Percentiles rank a stretch among this genome's conserved stretches.
Conservation (phyloP, 2,113 vertebrate genomes). For the Hippoglossus stenolepis region DNA sequence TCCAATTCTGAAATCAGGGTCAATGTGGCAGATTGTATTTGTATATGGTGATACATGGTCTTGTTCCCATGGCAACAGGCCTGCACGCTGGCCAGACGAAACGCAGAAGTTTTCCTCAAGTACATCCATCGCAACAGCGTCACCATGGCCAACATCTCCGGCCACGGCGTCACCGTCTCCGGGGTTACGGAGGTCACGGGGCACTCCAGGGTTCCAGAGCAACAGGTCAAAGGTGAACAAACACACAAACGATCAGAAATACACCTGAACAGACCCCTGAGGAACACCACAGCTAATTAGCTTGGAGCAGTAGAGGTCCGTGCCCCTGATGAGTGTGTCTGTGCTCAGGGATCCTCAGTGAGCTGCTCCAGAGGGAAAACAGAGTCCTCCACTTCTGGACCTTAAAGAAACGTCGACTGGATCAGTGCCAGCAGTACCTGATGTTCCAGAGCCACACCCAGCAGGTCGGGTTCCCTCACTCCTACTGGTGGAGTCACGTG, state of each 20-base stretch:
- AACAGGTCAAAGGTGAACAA: slow-evolving; percentile 96
- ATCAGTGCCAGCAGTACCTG: slow-evolving; percentile 97
- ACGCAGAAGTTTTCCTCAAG: slow-evolving; percentile 97
- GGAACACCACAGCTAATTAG: too few species aligned
- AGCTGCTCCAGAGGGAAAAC: slow-evolving; percentile 96
- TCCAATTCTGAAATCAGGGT: too few species aligned
- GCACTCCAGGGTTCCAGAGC: slow-evolving; percentile 94
- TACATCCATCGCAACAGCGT: slow-evolving; percentile 99
- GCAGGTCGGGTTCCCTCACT: slow-evolving; percentile 82
- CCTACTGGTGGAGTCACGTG: not conserved
- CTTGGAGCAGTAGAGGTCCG: too few species aligned
- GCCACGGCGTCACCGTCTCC: slow-evolving; percentile 92
- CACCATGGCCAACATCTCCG: slow-evolving; percentile 95
- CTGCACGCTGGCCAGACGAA: slow-evolving; percentile 94
- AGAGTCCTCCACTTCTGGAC: slow-evolving; percentile 98
- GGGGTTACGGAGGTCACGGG: slow-evolving; percentile 88
- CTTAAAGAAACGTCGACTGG: slow-evolving; percentile 93
- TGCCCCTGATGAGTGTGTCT: not conserved
- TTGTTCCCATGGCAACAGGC: slow-evolving; percentile 82
- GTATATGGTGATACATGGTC: not conserved
- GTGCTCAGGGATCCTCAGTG: slow-evolving; percentile 92
- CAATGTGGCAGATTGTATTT: too few species aligned
- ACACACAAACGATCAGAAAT: not conserved
- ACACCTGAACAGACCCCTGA: too few species aligned
- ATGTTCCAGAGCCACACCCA: slow-evolving; percentile 97